Base-by-base conservation (phyloP, 2,888 invertebrate species). In the Idaea dimidiata region DNA sequence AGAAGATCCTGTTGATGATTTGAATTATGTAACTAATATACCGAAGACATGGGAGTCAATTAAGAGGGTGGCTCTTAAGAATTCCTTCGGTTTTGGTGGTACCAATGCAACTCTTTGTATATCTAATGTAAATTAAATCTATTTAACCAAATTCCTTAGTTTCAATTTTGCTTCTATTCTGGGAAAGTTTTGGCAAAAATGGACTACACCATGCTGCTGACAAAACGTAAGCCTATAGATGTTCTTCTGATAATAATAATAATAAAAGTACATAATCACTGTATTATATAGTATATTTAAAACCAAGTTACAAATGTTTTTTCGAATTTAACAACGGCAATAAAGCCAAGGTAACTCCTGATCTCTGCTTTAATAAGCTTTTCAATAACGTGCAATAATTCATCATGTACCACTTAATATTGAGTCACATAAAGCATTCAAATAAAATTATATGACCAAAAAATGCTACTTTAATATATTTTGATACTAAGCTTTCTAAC, bases 41-140 rank as follows among this genome's bases (percentile, higher is more conserved):
- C 82, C 92, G 64, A 93, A 93, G 74, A 80, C 88, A 67, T 97
- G 97, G 97, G 78, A 85, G 59, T 71, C 72, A 56, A 80, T 76
- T 61, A 92, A 87, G 75, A 94, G 95, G 78, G 91, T 98, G 74
- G 98, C 98, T 16, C 85, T 99, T 60, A 98, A 98, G 86, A 99
- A 99, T 91, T 98, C 99, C 0, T 99, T 99, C 93, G 99, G 99
- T 6, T 99, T 99, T 94, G 99, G 99, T 62, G 99, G 99, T 57
- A 99, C 99, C 3, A 99, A 99, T 94, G 98, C 98, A 24, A 95
- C 96, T 63, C 90, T 98, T 55, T 97, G 97, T 86, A 91, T 94
- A 74, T 89, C 91, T 61, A 82, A 89, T 73, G 62, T 84, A 64
- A 64, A 59, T 62, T 17, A 18, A 56, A 18, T 56, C 6, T 7